Base-by-base conservation (phyloP, 2,888 invertebrate species). In the Tolmerus cingulatus region DNA sequence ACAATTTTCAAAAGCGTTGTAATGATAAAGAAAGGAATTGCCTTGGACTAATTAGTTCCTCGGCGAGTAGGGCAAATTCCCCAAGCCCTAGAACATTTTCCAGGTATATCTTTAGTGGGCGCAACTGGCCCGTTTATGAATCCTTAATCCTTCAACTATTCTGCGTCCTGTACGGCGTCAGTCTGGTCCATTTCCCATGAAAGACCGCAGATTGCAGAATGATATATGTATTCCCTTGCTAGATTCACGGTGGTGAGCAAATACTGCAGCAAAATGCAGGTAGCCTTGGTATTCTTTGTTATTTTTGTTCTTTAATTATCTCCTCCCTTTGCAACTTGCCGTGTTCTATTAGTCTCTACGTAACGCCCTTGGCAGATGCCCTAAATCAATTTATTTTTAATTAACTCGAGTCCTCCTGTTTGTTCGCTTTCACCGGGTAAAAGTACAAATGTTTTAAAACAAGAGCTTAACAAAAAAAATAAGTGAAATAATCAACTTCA, bases 321-420 rank as follows among this genome's bases (percentile, higher is more conserved):
- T 66, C 27, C 7, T 66, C 0, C 66, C 66, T 66, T 46, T 66
- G 23, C 19, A 66, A 66, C 66, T 27, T 66, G 66, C 27, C 23
- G 8, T 66, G 66, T 66, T 66, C 66, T 66, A 66, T 66, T 66
- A 66, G 66, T 27, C 23, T 9, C 40, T 19, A 77, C 9, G 37
- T 66, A 66, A 66, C 66, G 27, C 66, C 66, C 66, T 66, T 66
- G 66, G 46, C 79, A 74, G 51, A n/a, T 84, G 84, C 74, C 37
- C 85, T 27, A 85, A 85, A 43, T 74, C 85, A 85, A 85, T 85
- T 74, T 85, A 85, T 74, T 74, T 85, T 85, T 74, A 85, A 85
- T 85, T 85, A 85, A 85, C 85, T 85, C 46, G 34, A 66, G 23
- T 79, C 27, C 51, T 27, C 79, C 40, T 79, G 37, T 76, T 76